phyloP scores from a whole-genome alignment of 2,888 invertebrate species.

The Agrochola lychnidis region DNA sequence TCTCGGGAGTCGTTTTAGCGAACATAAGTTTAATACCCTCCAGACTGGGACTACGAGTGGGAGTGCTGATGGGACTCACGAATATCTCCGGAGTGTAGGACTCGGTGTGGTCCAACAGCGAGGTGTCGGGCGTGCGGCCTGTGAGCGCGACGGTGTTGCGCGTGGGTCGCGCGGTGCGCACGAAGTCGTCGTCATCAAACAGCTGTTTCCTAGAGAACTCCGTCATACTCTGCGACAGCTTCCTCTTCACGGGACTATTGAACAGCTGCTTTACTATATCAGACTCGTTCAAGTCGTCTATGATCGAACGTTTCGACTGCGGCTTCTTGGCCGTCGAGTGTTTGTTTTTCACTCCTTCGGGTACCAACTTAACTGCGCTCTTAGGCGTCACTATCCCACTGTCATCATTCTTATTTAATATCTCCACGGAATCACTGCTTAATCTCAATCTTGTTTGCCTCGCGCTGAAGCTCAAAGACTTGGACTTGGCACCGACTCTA shows the following conservation, averaged over 20 bases:
- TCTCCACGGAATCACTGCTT: slow-evolving; percentile 68
- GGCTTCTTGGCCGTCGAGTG: slow-evolving; percentile 88
- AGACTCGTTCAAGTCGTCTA: slow-evolving; percentile 84
- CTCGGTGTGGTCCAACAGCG: slow-evolving; percentile 70
- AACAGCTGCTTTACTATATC: slow-evolving; percentile 86
- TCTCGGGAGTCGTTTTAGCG: slow-evolving; percentile 72
- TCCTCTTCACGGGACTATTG: slow-evolving; percentile 87
- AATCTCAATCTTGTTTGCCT: slow-evolving; percentile 66
- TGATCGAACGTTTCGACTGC: slow-evolving; percentile 85
- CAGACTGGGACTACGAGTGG: slow-evolving; percentile 74
- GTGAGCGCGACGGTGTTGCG: slow-evolving; percentile 72
- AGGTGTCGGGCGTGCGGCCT: slow-evolving; percentile 69
- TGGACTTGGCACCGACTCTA: slow-evolving; percentile 68
- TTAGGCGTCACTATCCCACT: slow-evolving; percentile 82
- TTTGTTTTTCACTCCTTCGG: slow-evolving; percentile 85
- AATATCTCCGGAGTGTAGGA: slow-evolving; percentile 79
- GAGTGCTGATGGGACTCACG: slow-evolving; percentile 80
- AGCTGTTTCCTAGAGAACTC: slow-evolving; percentile 81
- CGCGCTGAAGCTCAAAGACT: slow-evolving; percentile 69
- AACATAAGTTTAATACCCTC: slow-evolving; percentile 78
- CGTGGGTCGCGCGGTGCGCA: slow-evolving; percentile 59
- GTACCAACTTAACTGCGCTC: slow-evolving; percentile 79
- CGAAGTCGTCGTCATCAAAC: slow-evolving; percentile 76
- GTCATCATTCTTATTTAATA: slow-evolving; percentile 67
- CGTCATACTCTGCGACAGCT: slow-evolving; percentile 87